Base-by-base conservation (phyloP, 2,113 vertebrate genomes). In the Vimba vimba region DNA sequence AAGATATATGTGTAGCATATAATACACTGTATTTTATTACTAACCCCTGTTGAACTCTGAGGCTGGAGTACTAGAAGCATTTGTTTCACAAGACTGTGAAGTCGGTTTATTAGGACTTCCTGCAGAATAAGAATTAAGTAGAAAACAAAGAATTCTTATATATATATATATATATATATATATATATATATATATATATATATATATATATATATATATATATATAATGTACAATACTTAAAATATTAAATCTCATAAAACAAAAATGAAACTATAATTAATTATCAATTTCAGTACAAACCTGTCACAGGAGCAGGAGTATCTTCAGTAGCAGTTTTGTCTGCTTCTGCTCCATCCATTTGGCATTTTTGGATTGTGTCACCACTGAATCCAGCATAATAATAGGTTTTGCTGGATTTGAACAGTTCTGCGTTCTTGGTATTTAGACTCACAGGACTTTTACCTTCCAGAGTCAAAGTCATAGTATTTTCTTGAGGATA, bases 311-410 rank as follows among this genome's bases (percentile, higher is more conserved):
- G 2, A 59, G 2, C 55, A 62, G 2, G 1, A 59, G 2, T 45
- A 62, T 4, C 39, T 33, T 33, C 33, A 33, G 33, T 33, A 10
- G 2, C 0, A 2, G 0, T 5, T 55, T 19, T 59, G 0, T 1
- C 0, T 25, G 0, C 2, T 0, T 0, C 1, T 9, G 0, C 0
- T 1, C 0, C 0, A 0, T 64, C 1, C 74, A 92, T 10, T 21
- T 17, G 0, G 2, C 91, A 94, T 27, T 57, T 50, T 33, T 66
- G 0, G 33, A 93, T 89, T 11, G 4, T 15, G 0, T 33, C 0
- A 0, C 52, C 4, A 33, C 2, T 55, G 85, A 90, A 93, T 4
- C 74, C 89, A 1, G 84, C 87, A 33, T 68, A 93, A 87, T 81
- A 88, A 59, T 88, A 91, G 0, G n/a, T 86, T 47, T 83, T 87